phyloP scores from a whole-genome alignment of 1,140 invertebrate genomes.

The Muscidifurax raptorellus region DNA sequence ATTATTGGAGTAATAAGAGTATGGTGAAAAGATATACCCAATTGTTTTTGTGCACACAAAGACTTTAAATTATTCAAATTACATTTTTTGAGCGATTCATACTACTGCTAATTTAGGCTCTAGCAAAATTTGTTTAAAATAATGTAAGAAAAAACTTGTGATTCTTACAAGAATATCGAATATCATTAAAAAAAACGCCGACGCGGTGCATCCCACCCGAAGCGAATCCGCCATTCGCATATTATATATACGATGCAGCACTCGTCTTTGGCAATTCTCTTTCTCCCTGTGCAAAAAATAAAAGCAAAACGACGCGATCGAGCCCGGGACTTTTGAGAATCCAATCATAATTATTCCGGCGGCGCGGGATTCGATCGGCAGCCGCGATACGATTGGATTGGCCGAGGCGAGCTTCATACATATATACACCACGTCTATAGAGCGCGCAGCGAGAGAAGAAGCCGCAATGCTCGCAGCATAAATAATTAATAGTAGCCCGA shows the following conservation, averaged over 20 bases:
- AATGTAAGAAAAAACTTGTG: neutral
- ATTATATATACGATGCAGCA: neutral
- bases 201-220: neutral
- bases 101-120: neutral
- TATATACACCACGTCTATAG: conserved; percentile 56
- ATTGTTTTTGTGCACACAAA: too few species aligned
- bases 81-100: too few species aligned
- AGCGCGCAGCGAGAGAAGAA: conserved; percentile 26
- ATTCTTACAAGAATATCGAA: neutral
- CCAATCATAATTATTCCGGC: conserved; percentile 74
- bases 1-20: too few species aligned
- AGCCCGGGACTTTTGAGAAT: conserved; percentile 62
- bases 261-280: neutral
- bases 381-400: conserved; percentile 73
- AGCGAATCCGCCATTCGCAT: conserved; percentile 41
- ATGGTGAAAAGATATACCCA: too few species aligned
- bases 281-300: neutral
- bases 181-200: neutral
- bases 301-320: conserved; percentile 38
- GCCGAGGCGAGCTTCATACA: conserved; percentile 55
- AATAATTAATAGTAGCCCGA: conserved; percentile 75
- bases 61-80: too few species aligned
- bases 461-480: conserved; percentile 71
- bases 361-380: conserved; percentile 71
- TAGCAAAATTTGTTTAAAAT: neutral